Base-by-base conservation (phyloP, 2,888 invertebrate species). In the Rhabditoides inermis region DNA sequence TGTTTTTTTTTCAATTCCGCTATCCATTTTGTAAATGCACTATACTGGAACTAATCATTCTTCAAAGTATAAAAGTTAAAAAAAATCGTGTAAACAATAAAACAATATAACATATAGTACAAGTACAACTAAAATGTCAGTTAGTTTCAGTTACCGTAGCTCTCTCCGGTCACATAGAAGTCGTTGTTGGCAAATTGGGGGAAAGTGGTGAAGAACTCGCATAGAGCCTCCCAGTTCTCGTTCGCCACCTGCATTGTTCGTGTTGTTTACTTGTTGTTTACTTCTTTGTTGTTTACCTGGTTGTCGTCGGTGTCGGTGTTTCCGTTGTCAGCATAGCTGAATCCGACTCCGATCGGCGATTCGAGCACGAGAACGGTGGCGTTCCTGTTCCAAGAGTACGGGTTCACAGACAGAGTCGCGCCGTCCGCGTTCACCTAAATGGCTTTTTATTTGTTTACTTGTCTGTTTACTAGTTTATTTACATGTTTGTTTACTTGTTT, bases 281-380 rank as follows among this genome's bases (percentile, higher is more conserved):
- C 18, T 26, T 15, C 10, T 44, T 44, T 18, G 23, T 12, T 23
- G 32, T 4, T 39, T 30, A 53, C 54, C 53, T 60, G 55, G 25
- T 53, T 51, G 50, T 65, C 65, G 26, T 60, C 57, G 37, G 61
- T 68, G 39, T 62, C 48, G 50, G 78, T 77, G 45, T 79, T 76
- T 44, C 75, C 73, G 61, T 78, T 77, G 18, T 66, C 67, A 7
- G 78, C 67, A 63, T 80, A 81, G 0, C 80, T 80, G 65, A 74
- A 81, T 3, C 81, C 81, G 27, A 81, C 81, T 44, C 81, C 81
- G 27, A 80, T 81, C n/a, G 81, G 81, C 1, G 80, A 76, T 66
- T 81, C 81, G 46, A 81, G 56, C 56, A 78, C 81, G 45, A 81
- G 54, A 55, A 81, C 77, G 77, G 40, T 77, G 56, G 79, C 80